Base-by-base conservation (phyloP, 2,888 invertebrate genomes). In the Sinhomidia bicolor region DNA sequence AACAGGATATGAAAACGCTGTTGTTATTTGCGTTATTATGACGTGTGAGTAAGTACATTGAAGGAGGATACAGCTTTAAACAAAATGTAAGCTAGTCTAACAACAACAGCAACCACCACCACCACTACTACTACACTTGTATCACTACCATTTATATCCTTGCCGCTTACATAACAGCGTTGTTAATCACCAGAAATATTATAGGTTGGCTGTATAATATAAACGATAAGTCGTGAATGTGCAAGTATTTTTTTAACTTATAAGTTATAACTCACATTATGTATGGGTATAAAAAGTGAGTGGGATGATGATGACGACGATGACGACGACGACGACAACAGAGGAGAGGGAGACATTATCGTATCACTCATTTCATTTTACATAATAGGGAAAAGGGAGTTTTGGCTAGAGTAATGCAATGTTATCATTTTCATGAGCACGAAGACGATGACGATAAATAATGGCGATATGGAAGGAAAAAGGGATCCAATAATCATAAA, bases 1-100 rank as follows among this genome's bases (percentile, higher is more conserved):
- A 74, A 74, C 44, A 74, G 74, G 74, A 74, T 74, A 47, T 74
- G 47, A 74, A 74, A 74, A 47, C 26, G 44, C 26, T 74, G 74
- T 74, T 74, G 26, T 74, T 74, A 74, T 47, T 47, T 23, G 26
- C 26, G 14, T 26, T 26, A 47, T 74, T 74, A 47, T 74, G 17
- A 47, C 7, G 74, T 74, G 74, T n/a, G 12, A 74, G 47, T 23
- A 20, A n/a, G n/a, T n/a, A n/a, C n/a, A n/a, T n/a, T n/a, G n/a
- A n/a, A 20, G 20, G 47, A 74, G 44, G 26, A 74, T 74, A 47
- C 47, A 74, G 62, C 14, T 36, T 36, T 36, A 36, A 36, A 9
- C 62, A 32, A 12, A 29, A 14, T 62, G 20, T 32, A 62, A 12
- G 7, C 12, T 23, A 57, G 26, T 9, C 23, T 5, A 6, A 54